These are phyloP conservation scores for Conops quadrifasciatus DNA, from an alignment of 2,888 invertebrate genomes.

Conservation along the genomic window DNA sequence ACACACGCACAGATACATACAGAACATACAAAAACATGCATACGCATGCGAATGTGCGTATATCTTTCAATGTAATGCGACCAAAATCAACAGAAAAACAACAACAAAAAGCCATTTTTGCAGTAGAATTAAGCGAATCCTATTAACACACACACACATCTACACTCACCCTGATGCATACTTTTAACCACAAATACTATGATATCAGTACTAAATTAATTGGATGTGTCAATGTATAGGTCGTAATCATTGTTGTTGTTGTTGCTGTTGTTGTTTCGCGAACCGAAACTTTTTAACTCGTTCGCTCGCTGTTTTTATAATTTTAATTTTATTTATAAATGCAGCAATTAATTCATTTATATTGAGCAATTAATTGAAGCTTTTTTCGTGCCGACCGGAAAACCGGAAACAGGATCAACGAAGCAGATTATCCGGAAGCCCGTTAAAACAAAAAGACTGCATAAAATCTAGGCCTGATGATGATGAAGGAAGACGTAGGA, in stretches of 20 bases:
- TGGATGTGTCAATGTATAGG: constrained; percentile 48
- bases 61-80: background rate
- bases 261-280: constrained; percentile 30
- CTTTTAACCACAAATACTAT: constrained; percentile 57
- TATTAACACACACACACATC: constrained; percentile 16
- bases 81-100: constrained; percentile 13
- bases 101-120: constrained; percentile 11
- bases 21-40: background rate
- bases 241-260: constrained; percentile 29
- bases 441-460: too few species aligned
- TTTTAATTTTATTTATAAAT: constrained; percentile 42
- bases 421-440: too few species aligned
- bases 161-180: constrained; percentile 21
- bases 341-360: constrained; percentile 47
- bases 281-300: constrained; percentile 26
- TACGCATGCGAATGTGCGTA: background rate
- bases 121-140: constrained; percentile 14
- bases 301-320: constrained; percentile 17
- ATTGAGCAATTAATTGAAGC: constrained; percentile 43
- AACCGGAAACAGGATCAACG: too few species aligned
- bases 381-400: background rate
- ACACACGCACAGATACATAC: constrained; percentile 25
- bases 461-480: background rate
- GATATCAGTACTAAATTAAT: constrained; percentile 57
- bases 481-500: background rate